Conservation (phyloP, 2,888 invertebrate species). For the Sussaba pulchella region DNA sequence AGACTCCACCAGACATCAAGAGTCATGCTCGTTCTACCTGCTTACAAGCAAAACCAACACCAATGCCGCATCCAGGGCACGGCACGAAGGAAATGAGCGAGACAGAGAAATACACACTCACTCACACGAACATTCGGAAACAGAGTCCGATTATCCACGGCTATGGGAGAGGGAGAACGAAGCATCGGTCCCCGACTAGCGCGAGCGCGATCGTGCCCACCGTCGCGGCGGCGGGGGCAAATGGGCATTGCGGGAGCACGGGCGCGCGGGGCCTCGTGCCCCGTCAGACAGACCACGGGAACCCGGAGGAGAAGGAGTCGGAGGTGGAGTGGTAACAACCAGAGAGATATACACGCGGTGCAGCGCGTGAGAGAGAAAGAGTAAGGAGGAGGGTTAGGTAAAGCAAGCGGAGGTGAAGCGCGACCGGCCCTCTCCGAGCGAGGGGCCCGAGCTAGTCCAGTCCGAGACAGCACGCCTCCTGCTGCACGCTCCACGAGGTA, state of each 20-base stretch:
- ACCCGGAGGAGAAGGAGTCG: conserved; percentile 67
- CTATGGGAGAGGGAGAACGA: conserved; percentile 38
- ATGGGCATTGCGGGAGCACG: conserved; percentile 65
- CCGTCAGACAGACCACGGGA: conserved; percentile 63
- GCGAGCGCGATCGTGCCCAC: conserved; percentile 32
- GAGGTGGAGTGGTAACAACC: conserved; percentile 59
- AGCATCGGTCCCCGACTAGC: conserved; percentile 42
- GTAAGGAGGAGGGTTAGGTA: conserved; percentile 77
- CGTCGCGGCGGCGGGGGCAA: conserved; percentile 19
- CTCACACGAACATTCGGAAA: conserved; percentile 17
- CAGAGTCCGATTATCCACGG: conserved; percentile 29
- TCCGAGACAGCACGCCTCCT: conserved; percentile 84
- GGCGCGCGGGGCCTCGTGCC: conserved; percentile 68
- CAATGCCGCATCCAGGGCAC: conserved; percentile 7
- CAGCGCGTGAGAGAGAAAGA: conserved; percentile 69
- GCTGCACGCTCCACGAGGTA: conserved; percentile 83
- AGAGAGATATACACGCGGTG: conserved; percentile 20
- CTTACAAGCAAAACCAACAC: background rate
- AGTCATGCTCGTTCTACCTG: conserved; percentile 5
- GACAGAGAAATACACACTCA: background rate
- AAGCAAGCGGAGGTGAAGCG: conserved; percentile 81
- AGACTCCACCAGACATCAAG: background rate
- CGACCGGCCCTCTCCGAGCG: conserved; percentile 83
- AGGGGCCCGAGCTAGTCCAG: conserved; percentile 84
- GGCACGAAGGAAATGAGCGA: conserved; percentile 34